Conservation (phyloP, 2,888 invertebrate species). For the Fragum sueziense region DNA sequence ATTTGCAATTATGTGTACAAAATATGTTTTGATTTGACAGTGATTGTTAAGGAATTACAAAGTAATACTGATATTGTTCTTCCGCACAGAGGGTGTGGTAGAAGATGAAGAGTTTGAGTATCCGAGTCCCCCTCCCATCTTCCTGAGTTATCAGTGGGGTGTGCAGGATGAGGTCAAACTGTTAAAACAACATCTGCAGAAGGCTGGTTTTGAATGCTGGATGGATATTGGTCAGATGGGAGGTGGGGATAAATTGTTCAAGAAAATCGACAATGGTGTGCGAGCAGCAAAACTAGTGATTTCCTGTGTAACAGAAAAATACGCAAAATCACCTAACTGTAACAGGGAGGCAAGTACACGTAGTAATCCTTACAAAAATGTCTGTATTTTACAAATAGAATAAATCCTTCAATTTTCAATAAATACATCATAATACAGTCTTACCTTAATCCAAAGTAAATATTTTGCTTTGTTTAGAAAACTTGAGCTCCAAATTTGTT, state of each 20-base stretch:
- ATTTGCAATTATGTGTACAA: too few relatives aligned
- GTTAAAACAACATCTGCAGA: slow-evolving; percentile 76
- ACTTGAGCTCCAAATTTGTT: too few relatives aligned
- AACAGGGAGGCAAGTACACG: slow-evolving; percentile 76
- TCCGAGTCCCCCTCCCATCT: slow-evolving; percentile 61
- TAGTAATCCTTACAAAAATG: neutral
- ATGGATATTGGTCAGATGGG: slow-evolving; percentile 82
- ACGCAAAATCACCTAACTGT: slow-evolving; percentile 80
- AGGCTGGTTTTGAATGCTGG: slow-evolving; percentile 80
- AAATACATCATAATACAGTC: neutral
- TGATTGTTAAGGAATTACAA: neutral
- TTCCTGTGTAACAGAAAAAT: slow-evolving; percentile 70
- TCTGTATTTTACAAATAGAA: neutral
- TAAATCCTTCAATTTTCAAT: neutral
- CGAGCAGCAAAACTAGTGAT: slow-evolving; percentile 71
- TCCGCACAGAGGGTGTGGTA: slow-evolving; percentile 61
- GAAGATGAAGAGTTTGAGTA: slow-evolving; percentile 68
- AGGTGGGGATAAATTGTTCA: slow-evolving; percentile 80
- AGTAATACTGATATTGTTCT: too few relatives aligned
- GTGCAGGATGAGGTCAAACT: slow-evolving; percentile 78
- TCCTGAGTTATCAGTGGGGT: slow-evolving; percentile 78
- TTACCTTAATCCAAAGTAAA: too few relatives aligned
- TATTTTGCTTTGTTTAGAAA: too few relatives aligned
- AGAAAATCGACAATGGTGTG: slow-evolving; percentile 79
- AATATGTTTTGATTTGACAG: neutral